phyloP scores from a whole-genome alignment of 1,140 invertebrate genomes.

The Limonius californicus region DNA sequence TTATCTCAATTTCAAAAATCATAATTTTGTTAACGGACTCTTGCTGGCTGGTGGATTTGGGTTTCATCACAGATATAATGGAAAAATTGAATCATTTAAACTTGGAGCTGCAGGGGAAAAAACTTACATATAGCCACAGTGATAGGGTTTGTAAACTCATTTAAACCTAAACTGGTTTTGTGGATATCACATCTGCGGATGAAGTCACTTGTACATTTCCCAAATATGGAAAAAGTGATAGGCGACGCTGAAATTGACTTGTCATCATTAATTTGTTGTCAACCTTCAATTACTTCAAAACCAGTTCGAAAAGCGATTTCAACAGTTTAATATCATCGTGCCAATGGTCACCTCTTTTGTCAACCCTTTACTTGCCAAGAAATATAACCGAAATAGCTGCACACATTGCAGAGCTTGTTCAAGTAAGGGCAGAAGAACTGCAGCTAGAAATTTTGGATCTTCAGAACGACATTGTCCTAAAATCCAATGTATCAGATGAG shows the following conservation, averaged over 20 bases:
- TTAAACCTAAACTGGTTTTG: constrained; percentile 14
- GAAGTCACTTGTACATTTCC: constrained; percentile 10
- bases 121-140: too few relatives aligned
- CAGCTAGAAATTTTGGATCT: too few relatives aligned
- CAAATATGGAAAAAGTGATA: constrained; percentile 11
- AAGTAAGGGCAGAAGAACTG: too few relatives aligned
- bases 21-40: background rate
- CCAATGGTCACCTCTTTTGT: constrained; percentile 12
- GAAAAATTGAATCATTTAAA: background rate
- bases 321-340: too few relatives aligned
- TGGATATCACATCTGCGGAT: constrained; percentile 14
- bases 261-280: background rate
- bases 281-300: background rate
- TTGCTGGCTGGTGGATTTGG: background rate
- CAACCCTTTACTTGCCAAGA: constrained; percentile 14
- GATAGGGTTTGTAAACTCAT: constrained; percentile 1
- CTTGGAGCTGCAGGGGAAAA: background rate
- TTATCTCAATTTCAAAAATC: background rate
- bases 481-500: too few relatives aligned
- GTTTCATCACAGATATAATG: too few relatives aligned
- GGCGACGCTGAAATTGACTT: background rate
- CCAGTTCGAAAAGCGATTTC: background rate
- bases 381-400: too few relatives aligned
- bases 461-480: too few relatives aligned
- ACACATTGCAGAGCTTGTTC: too few relatives aligned